These are phyloP conservation scores for Tupaia tana DNA, from an alignment of 2,113 vertebrate genomes.

Conservation along the genomic window DNA sequence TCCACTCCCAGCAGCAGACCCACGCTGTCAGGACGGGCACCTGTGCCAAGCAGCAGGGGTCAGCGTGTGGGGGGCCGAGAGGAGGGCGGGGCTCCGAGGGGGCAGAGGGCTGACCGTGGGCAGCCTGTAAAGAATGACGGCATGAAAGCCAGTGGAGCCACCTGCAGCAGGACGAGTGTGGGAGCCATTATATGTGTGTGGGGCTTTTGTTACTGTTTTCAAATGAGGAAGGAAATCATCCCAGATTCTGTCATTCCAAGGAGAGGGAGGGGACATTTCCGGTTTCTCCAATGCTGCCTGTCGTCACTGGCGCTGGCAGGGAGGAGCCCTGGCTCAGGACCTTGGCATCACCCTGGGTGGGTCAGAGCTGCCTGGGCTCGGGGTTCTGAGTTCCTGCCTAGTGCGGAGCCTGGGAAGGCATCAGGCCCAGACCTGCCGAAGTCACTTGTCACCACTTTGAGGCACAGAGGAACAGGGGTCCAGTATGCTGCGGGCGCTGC, in stretches of 20 bases:
- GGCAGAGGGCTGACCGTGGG: background rate
- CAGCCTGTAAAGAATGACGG: background rate
- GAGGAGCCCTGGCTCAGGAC: constrained; percentile 73
- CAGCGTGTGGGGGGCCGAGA: background rate
- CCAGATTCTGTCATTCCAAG: constrained; percentile 61
- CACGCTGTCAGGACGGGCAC: background rate
- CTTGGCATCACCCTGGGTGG: constrained; percentile 32
- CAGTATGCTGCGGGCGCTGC: too few species aligned
- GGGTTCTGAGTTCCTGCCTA: constrained; percentile 14
- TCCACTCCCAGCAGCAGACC: constrained; percentile 35
- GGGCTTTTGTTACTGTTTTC: background rate
- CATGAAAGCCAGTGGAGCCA: constrained; percentile 13
- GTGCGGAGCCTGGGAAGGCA: constrained; percentile 5
- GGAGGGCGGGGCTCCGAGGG: background rate
- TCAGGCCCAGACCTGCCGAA: constrained; percentile 38
- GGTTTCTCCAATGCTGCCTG: constrained; percentile 55
- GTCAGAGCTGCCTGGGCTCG: constrained; percentile 65
- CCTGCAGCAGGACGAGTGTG: constrained; percentile 39
- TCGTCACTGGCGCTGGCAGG: constrained; percentile 66
- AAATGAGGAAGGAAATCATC: constrained; percentile 49
- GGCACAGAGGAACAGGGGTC: too few species aligned
- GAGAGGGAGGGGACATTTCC: constrained; percentile 41
- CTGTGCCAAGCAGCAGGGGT: background rate
- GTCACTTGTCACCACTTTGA: background rate
- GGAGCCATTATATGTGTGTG: background rate